phyloP scores from a whole-genome alignment of 2,113 vertebrate genomes.

The Calypte anna region DNA sequence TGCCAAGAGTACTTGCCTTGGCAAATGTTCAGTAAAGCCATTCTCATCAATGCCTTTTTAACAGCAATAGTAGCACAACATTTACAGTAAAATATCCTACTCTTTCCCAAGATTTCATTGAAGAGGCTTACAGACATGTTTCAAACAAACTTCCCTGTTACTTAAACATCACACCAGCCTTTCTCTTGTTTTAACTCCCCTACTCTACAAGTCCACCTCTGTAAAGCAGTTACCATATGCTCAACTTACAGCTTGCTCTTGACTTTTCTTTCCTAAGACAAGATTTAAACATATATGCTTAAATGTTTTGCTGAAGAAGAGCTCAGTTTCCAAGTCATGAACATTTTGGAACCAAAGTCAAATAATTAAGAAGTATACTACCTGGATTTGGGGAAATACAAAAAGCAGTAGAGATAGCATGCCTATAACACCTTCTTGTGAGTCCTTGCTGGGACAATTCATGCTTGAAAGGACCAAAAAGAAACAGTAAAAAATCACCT shows the following conservation, averaged over 20 bases:
- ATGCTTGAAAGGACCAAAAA: not conserved
- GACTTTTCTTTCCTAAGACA: not conserved
- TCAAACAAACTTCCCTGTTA: not conserved
- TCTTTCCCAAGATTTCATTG: not conserved
- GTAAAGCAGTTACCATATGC: constrained; percentile 5
- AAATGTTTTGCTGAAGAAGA: not conserved
- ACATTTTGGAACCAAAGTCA: not conserved
- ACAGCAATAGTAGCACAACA: not conserved
- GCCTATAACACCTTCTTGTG: not conserved
- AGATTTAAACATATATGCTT: not conserved
- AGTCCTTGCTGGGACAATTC: not conserved
- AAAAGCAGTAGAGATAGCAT: not conserved
- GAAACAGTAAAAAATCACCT: not conserved
- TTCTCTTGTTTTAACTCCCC: constrained; percentile 12
- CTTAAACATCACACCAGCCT: constrained; percentile 13
- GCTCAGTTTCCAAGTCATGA: not conserved
- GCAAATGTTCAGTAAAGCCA: not conserved
- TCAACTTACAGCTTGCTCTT: constrained; percentile 4
- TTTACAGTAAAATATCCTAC: not conserved
- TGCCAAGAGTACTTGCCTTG: not conserved
- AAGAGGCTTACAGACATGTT: not conserved
- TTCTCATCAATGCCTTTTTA: not conserved
- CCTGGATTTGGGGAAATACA: not conserved
- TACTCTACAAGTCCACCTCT: constrained; percentile 19
- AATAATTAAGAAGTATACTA: not conserved